phyloP scores from a whole-genome alignment of 1,140 invertebrate genomes.

The Papilio dardanus region DNA sequence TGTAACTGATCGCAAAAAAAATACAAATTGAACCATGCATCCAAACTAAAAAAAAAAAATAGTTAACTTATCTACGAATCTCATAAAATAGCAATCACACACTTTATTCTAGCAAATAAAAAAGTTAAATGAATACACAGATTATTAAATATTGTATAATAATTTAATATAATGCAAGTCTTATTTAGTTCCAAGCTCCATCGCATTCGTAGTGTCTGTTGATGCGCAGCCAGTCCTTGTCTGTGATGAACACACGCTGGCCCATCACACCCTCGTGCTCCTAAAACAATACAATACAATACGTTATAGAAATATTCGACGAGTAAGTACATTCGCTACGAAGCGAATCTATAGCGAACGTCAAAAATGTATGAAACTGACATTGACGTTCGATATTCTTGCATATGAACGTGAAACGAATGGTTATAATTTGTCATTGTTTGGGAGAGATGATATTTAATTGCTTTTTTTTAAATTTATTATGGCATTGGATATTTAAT shows the following conservation, averaged over 20 bases:
- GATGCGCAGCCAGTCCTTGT: conserved; percentile 70
- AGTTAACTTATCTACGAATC: too few species aligned
- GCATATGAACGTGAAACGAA: too few species aligned
- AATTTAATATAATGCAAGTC: conserved; percentile 19
- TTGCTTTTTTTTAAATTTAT: too few species aligned
- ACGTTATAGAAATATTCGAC: conserved; percentile 12
- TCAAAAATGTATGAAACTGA: too few species aligned
- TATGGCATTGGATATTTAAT: too few species aligned
- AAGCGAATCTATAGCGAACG: too few species aligned
- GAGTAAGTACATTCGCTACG: too few species aligned
- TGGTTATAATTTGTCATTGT: too few species aligned
- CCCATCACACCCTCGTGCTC: conserved; percentile 67
- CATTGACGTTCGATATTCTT: neutral
- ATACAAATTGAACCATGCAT: neutral
- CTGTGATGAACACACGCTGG: conserved; percentile 63
- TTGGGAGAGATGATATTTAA: too few species aligned
- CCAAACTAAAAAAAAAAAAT: too few species aligned
- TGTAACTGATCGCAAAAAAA: neutral
- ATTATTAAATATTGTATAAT: conserved; percentile 22
- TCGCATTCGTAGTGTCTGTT: conserved; percentile 70
- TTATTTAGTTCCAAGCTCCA: conserved; percentile 64
- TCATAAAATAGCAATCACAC: too few species aligned
- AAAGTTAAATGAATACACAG: neutral
- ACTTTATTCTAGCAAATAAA: too few species aligned
- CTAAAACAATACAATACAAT: conserved; percentile 43